phyloP scores from a whole-genome alignment of 2,888 invertebrate species.

The Pristionchus fissidentatus region DNA sequence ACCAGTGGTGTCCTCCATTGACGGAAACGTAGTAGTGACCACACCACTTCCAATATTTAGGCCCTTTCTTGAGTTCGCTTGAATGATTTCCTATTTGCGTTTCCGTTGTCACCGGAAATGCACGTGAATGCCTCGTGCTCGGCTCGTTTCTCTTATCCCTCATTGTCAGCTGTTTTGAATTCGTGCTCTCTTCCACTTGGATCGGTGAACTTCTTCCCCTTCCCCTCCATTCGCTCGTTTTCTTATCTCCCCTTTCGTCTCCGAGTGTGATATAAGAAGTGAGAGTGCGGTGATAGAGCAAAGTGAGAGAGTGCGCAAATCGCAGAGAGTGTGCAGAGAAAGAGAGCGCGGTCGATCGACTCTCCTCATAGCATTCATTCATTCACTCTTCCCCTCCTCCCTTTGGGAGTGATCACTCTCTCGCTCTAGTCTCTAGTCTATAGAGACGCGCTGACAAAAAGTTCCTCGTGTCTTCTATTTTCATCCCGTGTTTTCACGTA shows the following conservation, averaged over 20 bases:
- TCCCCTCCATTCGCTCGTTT: too few relatives aligned
- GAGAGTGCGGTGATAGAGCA: not conserved
- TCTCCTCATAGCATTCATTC: constrained; percentile 1
- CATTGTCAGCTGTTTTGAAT: constrained; percentile 15
- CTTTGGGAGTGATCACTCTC: constrained; percentile 25
- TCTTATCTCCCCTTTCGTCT: not conserved
- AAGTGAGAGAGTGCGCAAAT: too few relatives aligned
- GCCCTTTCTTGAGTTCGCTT: not conserved
- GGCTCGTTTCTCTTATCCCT: not conserved
- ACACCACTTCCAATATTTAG: constrained; percentile 16
- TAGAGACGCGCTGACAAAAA: constrained; percentile 10
- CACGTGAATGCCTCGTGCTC: not conserved
- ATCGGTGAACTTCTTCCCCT: constrained; percentile 9
- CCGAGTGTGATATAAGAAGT: not conserved
- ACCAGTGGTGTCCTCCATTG: not conserved
- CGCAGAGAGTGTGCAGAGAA: not conserved
- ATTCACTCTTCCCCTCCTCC: not conserved
- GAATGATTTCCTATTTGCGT: not conserved
- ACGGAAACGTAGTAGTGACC: not conserved
- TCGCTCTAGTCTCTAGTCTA: constrained; percentile 30
- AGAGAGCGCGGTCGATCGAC: not conserved
- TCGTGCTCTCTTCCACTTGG: not conserved
- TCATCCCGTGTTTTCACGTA: not conserved
- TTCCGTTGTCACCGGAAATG: not conserved
- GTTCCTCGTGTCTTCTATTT: not conserved